Evolutionary conservation across 2,113 vertebrate genomes (phyloP).

Genomic region (Larimichthys polyactis): DNA sequence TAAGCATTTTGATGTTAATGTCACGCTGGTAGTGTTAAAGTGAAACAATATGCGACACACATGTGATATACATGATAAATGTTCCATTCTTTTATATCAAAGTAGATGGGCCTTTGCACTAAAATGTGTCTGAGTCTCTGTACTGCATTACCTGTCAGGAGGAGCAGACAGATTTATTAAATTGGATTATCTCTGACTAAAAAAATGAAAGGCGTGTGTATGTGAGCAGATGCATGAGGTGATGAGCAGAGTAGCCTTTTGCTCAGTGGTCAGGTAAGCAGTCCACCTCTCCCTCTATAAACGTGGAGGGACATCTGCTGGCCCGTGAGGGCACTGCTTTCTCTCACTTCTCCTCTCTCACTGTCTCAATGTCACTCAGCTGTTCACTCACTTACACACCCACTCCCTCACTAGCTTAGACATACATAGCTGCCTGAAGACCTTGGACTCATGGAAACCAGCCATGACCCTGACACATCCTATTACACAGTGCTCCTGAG

Average conservation of each 20-base stretch:
- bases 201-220: neutral
- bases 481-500: conserved; percentile 23
- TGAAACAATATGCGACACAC: conserved; percentile 12
- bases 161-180: neutral
- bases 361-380: conserved; percentile 50
- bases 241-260: neutral
- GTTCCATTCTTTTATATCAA: conserved; percentile 23
- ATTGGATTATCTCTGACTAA: neutral
- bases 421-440: conserved; percentile 41
- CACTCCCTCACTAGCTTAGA: conserved; percentile 25
- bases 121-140: neutral
- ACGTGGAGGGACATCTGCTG: conserved; percentile 84
- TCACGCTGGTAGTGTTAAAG: conserved; percentile 9
- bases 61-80: conserved; percentile 11
- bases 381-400: conserved; percentile 36
- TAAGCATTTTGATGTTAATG: conserved; percentile 35
- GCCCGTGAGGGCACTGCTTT: conserved; percentile 74
- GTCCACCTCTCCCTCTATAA: conserved; percentile 59
- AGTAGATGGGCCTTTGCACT: neutral
- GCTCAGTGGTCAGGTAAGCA: conserved; percentile 52
- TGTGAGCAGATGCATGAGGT: neutral
- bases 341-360: conserved; percentile 12
- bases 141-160: neutral
- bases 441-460: conserved; percentile 40
- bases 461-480: conserved; percentile 30